Evolutionary conservation across 2,888 invertebrate species (phyloP).

Genomic region (Ephialtes manifestator): DNA sequence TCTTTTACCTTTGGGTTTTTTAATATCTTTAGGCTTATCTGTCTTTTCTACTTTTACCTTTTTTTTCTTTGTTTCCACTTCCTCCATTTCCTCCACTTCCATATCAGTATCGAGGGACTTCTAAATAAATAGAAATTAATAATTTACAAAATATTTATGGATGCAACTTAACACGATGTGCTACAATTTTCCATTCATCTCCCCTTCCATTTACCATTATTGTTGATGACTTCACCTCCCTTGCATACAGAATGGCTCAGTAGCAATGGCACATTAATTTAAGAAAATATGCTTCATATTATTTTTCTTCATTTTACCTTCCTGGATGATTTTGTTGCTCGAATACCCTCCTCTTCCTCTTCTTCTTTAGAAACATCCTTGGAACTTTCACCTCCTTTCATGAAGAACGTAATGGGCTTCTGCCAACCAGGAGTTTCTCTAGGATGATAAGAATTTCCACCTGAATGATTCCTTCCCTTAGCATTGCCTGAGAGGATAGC

Average conservation of each 20-base stretch:
- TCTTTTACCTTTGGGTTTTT: background rate
- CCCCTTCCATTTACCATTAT: background rate
- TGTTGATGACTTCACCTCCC: background rate
- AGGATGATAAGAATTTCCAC: constrained; percentile 87
- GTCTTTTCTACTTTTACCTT: background rate
- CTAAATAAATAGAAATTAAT: background rate
- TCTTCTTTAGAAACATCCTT: constrained; percentile 29
- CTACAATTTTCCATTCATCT: background rate
- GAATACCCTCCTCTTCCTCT: background rate
- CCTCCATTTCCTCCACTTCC: background rate
- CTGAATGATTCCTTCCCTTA: constrained; percentile 69
- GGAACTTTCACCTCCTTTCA: constrained; percentile 58
- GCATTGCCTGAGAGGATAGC: constrained; percentile 48
- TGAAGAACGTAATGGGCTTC: constrained; percentile 87
- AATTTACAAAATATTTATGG: background rate
- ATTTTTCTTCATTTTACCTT: background rate
- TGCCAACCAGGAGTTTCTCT: constrained; percentile 88
- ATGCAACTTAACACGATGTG: background rate
- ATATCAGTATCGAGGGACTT: background rate
- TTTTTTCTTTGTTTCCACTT: background rate
- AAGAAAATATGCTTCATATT: background rate
- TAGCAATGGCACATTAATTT: no score
- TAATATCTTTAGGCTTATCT: background rate
- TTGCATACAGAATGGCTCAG: no score
- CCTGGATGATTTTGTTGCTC: background rate